These are phyloP conservation scores for Crossocerus cetratus DNA, from an alignment of 2,888 invertebrate genomes.

Conservation along the genomic window DNA sequence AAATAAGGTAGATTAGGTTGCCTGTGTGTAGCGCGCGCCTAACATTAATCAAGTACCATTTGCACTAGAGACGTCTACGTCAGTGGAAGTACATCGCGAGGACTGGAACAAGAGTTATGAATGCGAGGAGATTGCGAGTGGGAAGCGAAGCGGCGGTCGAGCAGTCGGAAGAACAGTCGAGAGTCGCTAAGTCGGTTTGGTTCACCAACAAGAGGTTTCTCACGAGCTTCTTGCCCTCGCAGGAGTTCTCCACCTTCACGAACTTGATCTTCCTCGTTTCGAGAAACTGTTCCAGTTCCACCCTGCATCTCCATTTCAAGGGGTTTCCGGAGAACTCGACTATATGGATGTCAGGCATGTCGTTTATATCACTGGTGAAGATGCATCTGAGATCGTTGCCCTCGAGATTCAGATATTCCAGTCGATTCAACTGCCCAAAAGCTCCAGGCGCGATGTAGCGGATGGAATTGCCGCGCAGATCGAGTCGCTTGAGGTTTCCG, in stretches of 20 bases:
- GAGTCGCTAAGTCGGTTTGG: constrained; percentile 27
- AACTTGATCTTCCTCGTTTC: constrained; percentile 53
- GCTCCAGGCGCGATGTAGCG: constrained; percentile 59
- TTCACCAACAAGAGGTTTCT: constrained; percentile 46
- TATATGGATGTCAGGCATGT: constrained; percentile 53
- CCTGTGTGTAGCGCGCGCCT: too few relatives aligned
- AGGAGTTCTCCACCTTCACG: constrained; percentile 51
- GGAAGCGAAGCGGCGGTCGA: constrained; percentile 9
- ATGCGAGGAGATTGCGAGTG: neutral
- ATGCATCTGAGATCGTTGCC: constrained; percentile 65
- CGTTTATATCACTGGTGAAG: constrained; percentile 62
- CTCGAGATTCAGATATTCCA: constrained; percentile 64
- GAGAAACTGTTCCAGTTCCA: constrained; percentile 64
- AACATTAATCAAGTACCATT: too few relatives aligned
- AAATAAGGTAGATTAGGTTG: neutral
- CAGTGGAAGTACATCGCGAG: too few relatives aligned
- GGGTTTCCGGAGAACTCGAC: constrained; percentile 65
- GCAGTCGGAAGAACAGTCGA: constrained; percentile 35
- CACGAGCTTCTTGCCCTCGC: constrained; percentile 55
- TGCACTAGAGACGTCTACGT: too few relatives aligned
- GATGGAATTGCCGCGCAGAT: constrained; percentile 63
- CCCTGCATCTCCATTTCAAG: constrained; percentile 66
- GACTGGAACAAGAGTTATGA: neutral
- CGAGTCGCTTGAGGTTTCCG: constrained; percentile 52
- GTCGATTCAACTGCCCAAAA: constrained; percentile 49